These are phyloP conservation scores for Cyphomyrus discorhynchus DNA, from an alignment of 2,113 vertebrate genomes.

Conservation along the genomic window DNA sequence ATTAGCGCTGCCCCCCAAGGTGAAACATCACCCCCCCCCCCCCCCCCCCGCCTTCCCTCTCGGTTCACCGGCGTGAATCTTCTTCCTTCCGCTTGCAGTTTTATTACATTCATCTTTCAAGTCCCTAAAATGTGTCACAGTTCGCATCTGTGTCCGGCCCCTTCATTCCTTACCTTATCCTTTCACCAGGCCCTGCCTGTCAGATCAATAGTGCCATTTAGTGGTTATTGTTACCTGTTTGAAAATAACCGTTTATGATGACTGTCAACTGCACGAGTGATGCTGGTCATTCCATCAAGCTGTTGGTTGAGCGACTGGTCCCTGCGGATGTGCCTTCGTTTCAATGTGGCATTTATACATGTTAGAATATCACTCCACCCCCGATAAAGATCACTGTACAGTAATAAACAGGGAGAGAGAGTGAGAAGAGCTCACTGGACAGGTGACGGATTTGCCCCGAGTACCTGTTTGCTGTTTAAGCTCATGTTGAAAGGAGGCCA, in stretches of 20 bases:
- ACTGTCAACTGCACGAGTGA: not conserved
- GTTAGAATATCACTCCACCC: not conserved
- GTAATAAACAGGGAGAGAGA: not conserved
- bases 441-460: not conserved
- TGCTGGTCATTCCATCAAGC: not conserved
- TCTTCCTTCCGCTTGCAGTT: not conserved
- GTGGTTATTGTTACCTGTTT: not conserved
- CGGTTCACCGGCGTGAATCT: not conserved
- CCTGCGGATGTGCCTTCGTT: not conserved
- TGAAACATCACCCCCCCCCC: too few relatives aligned
- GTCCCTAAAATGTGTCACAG: not conserved
- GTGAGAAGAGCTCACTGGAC: not conserved
- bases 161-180: not conserved
- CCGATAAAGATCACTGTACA: not conserved
- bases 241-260: not conserved
- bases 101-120: slow-evolving; percentile 4
- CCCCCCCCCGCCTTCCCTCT: not conserved
- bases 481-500: not conserved
- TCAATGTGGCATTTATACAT: not conserved
- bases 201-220: not conserved
- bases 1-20: too few relatives aligned
- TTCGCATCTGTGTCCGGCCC: not conserved
- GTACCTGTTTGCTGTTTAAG: not conserved
- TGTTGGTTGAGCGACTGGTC: not conserved
- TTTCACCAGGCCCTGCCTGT: not conserved